Evolutionary conservation across 35 echinoderm and acorn worm species (phyloP).

Genomic region (Acanthaster planci): DNA sequence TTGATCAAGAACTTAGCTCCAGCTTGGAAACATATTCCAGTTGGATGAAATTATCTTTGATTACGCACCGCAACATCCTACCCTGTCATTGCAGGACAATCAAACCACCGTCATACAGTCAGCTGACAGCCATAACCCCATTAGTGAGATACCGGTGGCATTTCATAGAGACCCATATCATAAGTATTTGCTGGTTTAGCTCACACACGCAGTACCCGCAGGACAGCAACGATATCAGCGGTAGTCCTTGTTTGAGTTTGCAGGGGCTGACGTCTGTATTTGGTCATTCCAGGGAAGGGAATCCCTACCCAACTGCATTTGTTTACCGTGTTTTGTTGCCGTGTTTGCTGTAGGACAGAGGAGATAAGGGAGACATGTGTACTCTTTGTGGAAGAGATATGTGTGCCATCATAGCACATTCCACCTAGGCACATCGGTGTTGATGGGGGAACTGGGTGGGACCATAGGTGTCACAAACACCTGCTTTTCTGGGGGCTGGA

Average conservation of each 20-base stretch:
- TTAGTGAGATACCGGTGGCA: neutral
- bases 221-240: neutral
- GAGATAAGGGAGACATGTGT: neutral
- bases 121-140: neutral
- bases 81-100: neutral
- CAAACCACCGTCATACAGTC: neutral
- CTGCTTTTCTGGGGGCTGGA: neutral
- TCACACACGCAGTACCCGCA: neutral
- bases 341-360: neutral
- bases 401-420: neutral
- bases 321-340: neutral
- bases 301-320: neutral
- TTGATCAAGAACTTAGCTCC: no score
- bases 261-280: conserved; percentile 1
- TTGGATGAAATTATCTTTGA: no score
- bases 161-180: neutral
- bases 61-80: no score
- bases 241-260: neutral
- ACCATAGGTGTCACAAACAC: neutral
- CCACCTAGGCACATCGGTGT: neutral
- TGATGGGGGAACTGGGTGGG: neutral
- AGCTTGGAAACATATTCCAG: no score
- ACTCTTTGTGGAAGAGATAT: neutral
- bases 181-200: conserved; percentile 4
- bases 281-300: conserved; percentile 2